These are phyloP conservation scores for Neodiprion lecontei DNA, from an alignment of 1,140 invertebrate genomes.

Conservation along the genomic window DNA sequence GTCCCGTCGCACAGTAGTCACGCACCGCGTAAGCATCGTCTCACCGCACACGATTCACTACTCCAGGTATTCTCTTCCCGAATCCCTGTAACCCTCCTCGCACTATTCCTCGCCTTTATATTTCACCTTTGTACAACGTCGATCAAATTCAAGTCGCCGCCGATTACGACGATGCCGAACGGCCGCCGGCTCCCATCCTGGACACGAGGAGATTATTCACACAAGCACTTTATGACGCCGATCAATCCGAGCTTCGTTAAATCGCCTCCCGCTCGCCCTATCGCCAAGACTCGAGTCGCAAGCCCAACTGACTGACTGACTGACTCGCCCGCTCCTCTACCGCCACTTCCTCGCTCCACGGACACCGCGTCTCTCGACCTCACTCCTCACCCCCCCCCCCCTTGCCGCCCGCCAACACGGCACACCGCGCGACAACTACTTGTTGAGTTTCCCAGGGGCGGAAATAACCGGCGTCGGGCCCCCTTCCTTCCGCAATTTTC, in stretches of 20 bases:
- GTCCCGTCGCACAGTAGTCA: background rate
- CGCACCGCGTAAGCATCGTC: background rate
- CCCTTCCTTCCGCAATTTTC: background rate
- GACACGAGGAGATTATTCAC: too few relatives aligned
- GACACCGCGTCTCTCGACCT: background rate
- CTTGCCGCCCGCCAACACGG: background rate
- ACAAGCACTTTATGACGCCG: too few relatives aligned
- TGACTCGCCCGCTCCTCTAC: too few relatives aligned
- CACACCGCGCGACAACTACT: slow-evolving; percentile 1
- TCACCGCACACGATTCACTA: background rate
- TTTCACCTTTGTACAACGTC: too few relatives aligned
- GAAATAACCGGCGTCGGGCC: background rate
- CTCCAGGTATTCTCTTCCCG: too few relatives aligned
- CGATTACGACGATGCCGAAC: too few relatives aligned
- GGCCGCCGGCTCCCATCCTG: too few relatives aligned
- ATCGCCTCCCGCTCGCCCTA: too few relatives aligned
- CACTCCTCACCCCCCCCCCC: background rate
- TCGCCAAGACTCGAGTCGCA: background rate
- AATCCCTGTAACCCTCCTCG: too few relatives aligned
- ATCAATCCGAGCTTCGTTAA: too few relatives aligned
- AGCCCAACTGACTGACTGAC: background rate
- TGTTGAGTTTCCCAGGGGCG: slow-evolving; percentile 4
- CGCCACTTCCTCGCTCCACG: background rate
- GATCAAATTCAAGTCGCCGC: too few relatives aligned
- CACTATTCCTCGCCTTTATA: too few relatives aligned